Base-by-base conservation (phyloP, 1,140 invertebrate genomes). In the Venturia canescens region DNA sequence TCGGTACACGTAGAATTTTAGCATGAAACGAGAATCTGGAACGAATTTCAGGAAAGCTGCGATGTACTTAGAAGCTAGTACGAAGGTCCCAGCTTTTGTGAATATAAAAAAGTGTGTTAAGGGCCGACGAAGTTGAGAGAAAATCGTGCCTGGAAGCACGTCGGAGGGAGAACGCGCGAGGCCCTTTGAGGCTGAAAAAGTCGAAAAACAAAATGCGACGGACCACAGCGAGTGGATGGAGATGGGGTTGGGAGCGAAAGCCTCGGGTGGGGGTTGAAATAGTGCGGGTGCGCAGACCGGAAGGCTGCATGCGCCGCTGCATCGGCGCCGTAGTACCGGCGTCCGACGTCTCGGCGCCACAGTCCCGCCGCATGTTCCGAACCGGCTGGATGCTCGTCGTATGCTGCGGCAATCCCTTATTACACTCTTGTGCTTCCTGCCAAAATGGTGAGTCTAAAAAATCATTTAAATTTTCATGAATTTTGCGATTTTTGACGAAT, bases 361-460 rank as follows among this genome's bases (percentile, higher is more conserved):
- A 91, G 90, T 91, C 84, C 85, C 87, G 84, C 90, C 89, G 86
- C 90, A 91, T 88, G 89, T 89, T 76, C 86, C 85, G 83, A 91
- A 87, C 88, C 91, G 90, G 87, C 85, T 88, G 85, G 88, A 83
- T 74, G 81, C 82, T 84, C 85, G 84, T 83, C 53, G 80, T 69
- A 27, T 71, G 48, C n/a, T 81, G 77, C 74, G 31, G 69, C 85
- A 80, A 83, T 78, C 84, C 34, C 16, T 50, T 74, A 27, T 74
- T 50, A 50, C 76, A 50, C 48, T 63, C 44, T 79, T 34, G 70
- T 50, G 50, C 70, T 74, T 79, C 60, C 60, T 38, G 38, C 78
- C 66, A 71, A 72, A 71, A 82, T 82, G 81, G 81, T 82, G 80
- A 82, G 72, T 82, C 57, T 69, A 63, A 57, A 74, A 48, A 57